Conservation (phyloP, 2,113 vertebrate genomes). For the Antigone vipio region DNA sequence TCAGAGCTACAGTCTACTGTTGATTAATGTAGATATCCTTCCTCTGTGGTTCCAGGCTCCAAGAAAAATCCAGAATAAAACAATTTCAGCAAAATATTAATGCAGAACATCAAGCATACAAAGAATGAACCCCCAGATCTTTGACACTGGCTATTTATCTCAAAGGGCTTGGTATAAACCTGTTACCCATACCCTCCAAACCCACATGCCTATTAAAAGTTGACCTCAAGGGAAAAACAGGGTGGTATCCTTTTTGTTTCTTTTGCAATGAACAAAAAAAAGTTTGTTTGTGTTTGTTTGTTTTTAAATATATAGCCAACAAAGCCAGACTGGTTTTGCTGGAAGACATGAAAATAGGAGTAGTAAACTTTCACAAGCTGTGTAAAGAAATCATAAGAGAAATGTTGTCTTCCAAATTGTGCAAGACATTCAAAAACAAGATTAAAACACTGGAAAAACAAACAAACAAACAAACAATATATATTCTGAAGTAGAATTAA, state of each 20-base stretch:
- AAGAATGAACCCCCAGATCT: background rate
- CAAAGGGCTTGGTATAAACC: background rate
- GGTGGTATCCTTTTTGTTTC: background rate
- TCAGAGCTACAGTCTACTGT: background rate
- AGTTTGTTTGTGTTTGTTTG: background rate
- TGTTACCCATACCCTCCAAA: constrained; percentile 12
- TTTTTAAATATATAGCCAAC: background rate
- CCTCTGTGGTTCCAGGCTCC: background rate
- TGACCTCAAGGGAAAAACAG: constrained; percentile 4
- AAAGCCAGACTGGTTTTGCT: constrained; percentile 33
- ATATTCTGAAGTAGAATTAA: background rate
- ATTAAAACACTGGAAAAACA: background rate
- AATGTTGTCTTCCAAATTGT: background rate
- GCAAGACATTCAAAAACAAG: background rate
- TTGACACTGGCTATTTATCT: background rate
- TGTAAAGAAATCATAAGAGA: background rate
- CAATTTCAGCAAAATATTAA: background rate
- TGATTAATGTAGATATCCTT: background rate
- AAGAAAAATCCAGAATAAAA: background rate
- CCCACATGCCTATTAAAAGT: constrained; percentile 18
- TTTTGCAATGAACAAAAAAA: background rate
- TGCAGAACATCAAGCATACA: background rate
- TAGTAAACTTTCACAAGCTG: background rate
- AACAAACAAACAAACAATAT: background rate
- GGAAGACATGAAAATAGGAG: constrained; percentile 14